Evolutionary conservation across 2,113 vertebrate genomes (phyloP).

Genomic region (Dasyurus viverrinus): DNA sequence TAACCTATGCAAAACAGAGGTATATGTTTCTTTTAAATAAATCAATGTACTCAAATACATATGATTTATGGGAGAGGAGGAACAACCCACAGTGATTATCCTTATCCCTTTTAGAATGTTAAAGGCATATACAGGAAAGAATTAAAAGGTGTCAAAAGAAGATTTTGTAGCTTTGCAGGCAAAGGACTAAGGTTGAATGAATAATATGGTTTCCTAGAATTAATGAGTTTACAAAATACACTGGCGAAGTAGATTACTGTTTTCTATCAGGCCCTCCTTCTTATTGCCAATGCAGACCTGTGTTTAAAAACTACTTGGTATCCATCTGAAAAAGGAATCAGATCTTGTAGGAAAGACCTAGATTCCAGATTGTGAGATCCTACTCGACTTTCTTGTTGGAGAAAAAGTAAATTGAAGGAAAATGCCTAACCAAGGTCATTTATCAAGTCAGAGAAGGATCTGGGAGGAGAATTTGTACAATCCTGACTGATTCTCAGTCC

Average conservation of each 20-base stretch:
- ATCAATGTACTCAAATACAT: background rate
- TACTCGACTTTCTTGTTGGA: background rate
- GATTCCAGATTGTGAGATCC: background rate
- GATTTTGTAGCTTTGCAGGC: background rate
- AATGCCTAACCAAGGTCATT: background rate
- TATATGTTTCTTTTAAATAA: background rate
- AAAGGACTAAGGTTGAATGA: background rate
- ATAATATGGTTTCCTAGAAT: slow-evolving; percentile 3
- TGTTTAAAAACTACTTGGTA: background rate
- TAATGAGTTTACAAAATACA: slow-evolving; percentile 28
- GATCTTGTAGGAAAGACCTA: slow-evolving; percentile 27
- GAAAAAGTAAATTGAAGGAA: slow-evolving; percentile 6
- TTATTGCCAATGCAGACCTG: background rate
- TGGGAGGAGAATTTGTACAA: slow-evolving; percentile 1
- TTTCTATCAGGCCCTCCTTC: background rate
- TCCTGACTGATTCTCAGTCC: slow-evolving; percentile 4
- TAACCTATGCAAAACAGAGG: background rate
- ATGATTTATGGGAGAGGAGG: background rate
- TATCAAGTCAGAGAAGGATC: background rate
- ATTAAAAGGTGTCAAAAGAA: background rate
- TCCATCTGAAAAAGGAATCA: background rate
- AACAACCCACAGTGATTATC: background rate
- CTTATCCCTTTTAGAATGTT: background rate
- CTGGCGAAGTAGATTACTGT: background rate
- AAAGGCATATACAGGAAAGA: background rate